Base-by-base conservation (phyloP, 2,113 vertebrate species). In the Hippocampus comes region DNA sequence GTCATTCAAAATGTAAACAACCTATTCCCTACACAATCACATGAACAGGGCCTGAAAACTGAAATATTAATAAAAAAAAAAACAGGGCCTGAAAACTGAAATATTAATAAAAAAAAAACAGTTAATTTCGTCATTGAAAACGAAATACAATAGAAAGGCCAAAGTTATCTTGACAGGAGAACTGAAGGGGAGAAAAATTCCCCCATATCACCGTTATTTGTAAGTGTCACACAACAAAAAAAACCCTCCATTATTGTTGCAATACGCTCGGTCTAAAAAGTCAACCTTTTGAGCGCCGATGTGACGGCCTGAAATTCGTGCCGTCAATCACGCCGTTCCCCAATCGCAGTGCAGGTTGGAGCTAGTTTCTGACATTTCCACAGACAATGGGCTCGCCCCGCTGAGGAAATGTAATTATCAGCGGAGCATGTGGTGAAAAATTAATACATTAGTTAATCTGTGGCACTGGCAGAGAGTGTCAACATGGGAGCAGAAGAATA, bases 401-500 rank as follows among this genome's bases (percentile, higher is more conserved):
- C 76, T 83, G 82, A 84, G 72, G 81, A 89, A 89, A 88, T 90
- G 86, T 87, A 91, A 90, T 91, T 90, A 91, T 80, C 85, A 87
- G 85, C 84, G 71, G 86, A 89, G 87, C 84, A 83, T 84, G 85
- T 84, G 87, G 78, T 85, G 87, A 86, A 87, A 89, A 88, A 86
- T 90, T 86, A 88, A 89, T 88, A 90, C 86, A 84, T 89, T 89
- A 86, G 86, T 90, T 89, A 86, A 88, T 90, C 87, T 90, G 86
- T 80, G 78, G 87, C 84, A 86, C 82, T 79, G 84, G 81, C 84
- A 84, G 85, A 82, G 76, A 87, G 78, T 71, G 86, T 85, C 84
- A 88, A 89, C 83, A 88, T 42, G 38, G 60, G 74, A 67, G 46
- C 68, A 53, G 66, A 73, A 56, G 25, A n/a, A 75, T 73, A 75